Percentiles rank a stretch among this genome's conserved stretches.
These are phyloP conservation scores for Himalopsyche kuldschensis DNA, from an alignment of 2,888 invertebrate genomes.

Conservation along the genomic window DNA sequence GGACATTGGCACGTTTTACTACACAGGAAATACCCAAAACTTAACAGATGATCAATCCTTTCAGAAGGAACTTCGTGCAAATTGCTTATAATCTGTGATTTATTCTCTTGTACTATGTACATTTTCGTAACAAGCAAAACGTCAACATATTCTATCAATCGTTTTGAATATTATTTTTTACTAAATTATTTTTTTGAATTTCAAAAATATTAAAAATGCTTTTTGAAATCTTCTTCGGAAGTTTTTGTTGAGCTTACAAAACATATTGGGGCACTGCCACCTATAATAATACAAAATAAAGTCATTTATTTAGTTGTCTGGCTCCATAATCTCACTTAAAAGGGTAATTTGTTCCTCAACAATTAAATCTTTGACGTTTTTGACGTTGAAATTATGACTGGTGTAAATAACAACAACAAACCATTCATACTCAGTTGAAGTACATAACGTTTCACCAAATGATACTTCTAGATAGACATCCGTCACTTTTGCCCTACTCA, in stretches of 20 bases:
- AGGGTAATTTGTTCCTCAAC: not conserved
- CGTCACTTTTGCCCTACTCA: not conserved
- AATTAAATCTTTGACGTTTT: not conserved
- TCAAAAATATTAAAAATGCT: too few species aligned
- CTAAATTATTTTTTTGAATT: too few species aligned
- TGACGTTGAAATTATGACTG: not conserved
- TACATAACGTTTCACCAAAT: not conserved
- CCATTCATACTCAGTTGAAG: not conserved
- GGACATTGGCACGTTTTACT: not conserved
- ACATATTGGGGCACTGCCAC: too few species aligned
- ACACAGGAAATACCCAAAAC: constrained; percentile 1
- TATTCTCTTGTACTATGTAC: not conserved
- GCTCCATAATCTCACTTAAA: not conserved
- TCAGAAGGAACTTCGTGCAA: not conserved
- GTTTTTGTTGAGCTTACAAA: too few species aligned
- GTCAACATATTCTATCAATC: too few species aligned
- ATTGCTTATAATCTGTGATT: not conserved
- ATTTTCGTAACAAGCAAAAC: too few species aligned
- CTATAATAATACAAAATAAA: too few species aligned
- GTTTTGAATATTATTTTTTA: too few species aligned
- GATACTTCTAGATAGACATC: not conserved
- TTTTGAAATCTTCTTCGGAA: too few species aligned
- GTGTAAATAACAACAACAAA: not conserved
- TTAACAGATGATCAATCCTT: not conserved
- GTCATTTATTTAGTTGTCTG: too few species aligned